phyloP scores from a whole-genome alignment of 1,140 invertebrate species.

The Camponotus floridanus region DNA sequence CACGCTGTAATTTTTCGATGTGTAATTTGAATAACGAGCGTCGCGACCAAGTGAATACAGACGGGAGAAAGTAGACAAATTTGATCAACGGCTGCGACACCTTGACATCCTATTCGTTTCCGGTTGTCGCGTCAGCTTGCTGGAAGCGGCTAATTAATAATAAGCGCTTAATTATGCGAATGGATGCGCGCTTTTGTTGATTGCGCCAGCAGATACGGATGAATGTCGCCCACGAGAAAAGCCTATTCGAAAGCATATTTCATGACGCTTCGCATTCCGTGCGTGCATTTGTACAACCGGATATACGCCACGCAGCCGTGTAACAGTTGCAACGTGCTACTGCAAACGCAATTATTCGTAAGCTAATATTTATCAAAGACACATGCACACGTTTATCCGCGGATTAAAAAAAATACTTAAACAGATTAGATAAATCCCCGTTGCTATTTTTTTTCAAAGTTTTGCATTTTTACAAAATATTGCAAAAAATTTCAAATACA shows the following conservation, averaged over 20 bases:
- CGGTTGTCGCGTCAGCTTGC: conserved; percentile 63
- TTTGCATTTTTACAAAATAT: neutral
- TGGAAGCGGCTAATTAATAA: conserved; percentile 74
- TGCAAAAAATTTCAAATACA: neutral
- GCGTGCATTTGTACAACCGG: conserved; percentile 53
- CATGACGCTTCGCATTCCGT: conserved; percentile 38
- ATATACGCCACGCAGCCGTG: conserved; percentile 44
- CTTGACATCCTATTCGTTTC: conserved; percentile 75
- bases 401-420: neutral
- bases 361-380: conserved; percentile 72
- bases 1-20: conserved; percentile 44
- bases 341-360: conserved; percentile 70
- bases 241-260: conserved; percentile 55
- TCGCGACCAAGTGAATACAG: conserved; percentile 36
- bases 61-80: conserved; percentile 70
- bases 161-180: conserved; percentile 77
- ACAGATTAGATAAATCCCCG: neutral
- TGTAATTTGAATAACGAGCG: conserved; percentile 11
- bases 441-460: neutral
- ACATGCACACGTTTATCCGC: conserved; percentile 37
- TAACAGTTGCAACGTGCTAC: conserved; percentile 63
- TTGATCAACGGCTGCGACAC: conserved; percentile 72
- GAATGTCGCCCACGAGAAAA: conserved; percentile 14
- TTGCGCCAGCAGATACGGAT: conserved; percentile 58
- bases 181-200: conserved; percentile 71